Base-by-base conservation (phyloP, 2,888 invertebrate genomes). In the Drosophila paramelanica region DNA sequence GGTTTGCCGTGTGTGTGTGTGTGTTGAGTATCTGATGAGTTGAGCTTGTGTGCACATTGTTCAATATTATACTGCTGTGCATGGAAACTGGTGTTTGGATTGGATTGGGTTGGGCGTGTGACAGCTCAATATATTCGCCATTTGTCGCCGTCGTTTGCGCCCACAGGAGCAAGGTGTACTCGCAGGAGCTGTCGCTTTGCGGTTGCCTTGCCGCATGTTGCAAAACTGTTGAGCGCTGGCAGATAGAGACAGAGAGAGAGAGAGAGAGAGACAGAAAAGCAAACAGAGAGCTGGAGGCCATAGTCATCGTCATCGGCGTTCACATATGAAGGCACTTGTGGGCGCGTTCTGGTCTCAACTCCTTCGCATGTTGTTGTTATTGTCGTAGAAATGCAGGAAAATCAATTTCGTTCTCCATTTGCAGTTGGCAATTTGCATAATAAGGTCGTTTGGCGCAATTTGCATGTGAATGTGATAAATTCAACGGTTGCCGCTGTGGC, bases 371-470 rank as follows among this genome's bases (percentile, higher is more conserved):
- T 41, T 49, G 47, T 46, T 56, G 52, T 42, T 71, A 31, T 69
- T 73, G 74, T 67, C 33, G 87, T 58, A 67, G 77, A 79, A 87
- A 79, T 81, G 84, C 79, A 81, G 84, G 84, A 90, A 91, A 91
- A 91, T 92, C 91, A 91, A 91, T 91, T 91, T 92, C 84, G 90
- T 91, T 91, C 90, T 87, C 90, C 91, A 92, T 92, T 91, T 92
- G 91, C 92, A 91, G 90, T 90, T 91, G 90, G 90, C 91, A 91
- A 92, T 91, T 91, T 91, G 91, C 91, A 91, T 91, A 92, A 92
- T 92, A 92, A 92, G 91, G 91, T 91, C 91, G 91, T 92, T 91
- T 92, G 90, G 91, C 90, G 83, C 92, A 91, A 92, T 91, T 92
- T 91, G 90, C 91, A 91, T 91, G 90, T 87, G 91, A 90, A 92